A percentile compares a stretch with the other conserved stretches of the same genome.
phyloP scores from a whole-genome alignment of 2,888 invertebrate species.

The Flabesymbios commensalis region DNA sequence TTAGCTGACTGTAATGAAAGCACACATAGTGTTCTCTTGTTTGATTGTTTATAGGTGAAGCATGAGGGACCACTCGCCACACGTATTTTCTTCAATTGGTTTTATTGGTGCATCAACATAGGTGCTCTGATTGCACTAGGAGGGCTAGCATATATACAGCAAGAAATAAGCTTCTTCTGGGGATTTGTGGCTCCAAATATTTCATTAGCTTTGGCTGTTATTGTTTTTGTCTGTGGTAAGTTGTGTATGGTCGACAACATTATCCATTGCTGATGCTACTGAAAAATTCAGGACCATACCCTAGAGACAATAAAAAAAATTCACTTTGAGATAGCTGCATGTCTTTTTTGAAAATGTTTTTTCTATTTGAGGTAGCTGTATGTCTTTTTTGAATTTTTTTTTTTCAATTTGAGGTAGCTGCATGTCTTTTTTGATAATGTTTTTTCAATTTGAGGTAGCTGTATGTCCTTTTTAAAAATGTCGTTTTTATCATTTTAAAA shows the following conservation, averaged over 20 bases:
- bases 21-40: too few species aligned
- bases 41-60: conserved; percentile 46
- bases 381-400: too few species aligned
- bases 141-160: conserved; percentile 61
- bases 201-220: conserved; percentile 51
- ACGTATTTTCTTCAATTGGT: conserved; percentile 63
- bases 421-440: too few species aligned
- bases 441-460: too few species aligned
- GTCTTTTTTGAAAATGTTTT: neutral
- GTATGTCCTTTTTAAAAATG: too few species aligned
- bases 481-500: too few species aligned
- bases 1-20: too few species aligned
- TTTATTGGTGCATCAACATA: conserved; percentile 64
- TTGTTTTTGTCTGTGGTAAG: conserved; percentile 58
- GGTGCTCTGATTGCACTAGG: conserved; percentile 62
- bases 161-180: conserved; percentile 58
- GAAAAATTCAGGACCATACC: too few species aligned
- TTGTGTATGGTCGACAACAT: neutral
- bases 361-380: neutral
- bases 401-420: conserved; percentile 42
- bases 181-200: conserved; percentile 59
- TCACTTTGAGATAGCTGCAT: too few species aligned
- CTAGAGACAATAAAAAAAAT: too few species aligned
- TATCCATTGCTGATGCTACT: neutral
- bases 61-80: conserved; percentile 51